Conservation (phyloP, 2,113 vertebrate genomes). For the Narcine bancroftii region DNA sequence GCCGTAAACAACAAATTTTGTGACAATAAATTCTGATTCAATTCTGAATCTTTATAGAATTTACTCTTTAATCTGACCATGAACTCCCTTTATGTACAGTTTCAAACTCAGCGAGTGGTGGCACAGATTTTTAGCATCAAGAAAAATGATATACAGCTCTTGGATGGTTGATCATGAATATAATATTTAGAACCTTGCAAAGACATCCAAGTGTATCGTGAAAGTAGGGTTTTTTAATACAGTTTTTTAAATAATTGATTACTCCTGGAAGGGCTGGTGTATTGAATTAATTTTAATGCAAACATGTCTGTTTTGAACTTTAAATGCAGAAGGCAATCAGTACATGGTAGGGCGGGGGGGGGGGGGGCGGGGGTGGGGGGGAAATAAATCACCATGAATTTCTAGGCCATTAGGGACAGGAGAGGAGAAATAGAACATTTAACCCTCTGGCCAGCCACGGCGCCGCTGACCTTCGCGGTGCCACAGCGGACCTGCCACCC, state of each 20-base stretch:
- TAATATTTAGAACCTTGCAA: not conserved
- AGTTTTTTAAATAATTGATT: not conserved
- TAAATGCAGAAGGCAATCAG: not conserved
- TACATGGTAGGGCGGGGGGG: not conserved
- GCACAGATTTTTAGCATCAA: not conserved
- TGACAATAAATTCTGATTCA: no score
- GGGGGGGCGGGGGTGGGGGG: no score
- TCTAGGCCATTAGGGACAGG: not conserved
- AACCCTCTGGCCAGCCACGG: no score
- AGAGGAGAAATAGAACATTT: not conserved
- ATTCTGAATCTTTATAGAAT: no score
- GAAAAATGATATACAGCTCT: no score
- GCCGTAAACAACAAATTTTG: no score
- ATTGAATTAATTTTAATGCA: slow-evolving; percentile 19
- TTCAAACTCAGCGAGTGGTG: not conserved
- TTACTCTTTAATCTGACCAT: no score
- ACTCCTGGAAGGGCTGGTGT: not conserved
- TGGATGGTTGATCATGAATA: not conserved
- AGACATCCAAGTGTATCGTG: not conserved
- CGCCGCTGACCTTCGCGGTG: no score
- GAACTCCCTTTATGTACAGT: not conserved
- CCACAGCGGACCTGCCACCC: no score
- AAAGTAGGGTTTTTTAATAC: not conserved
- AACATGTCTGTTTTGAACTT: not conserved
- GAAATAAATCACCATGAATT: not conserved